Evolutionary conservation across 2,797 vertebrate species (phyloP), one percentile per base, ranked within the genome.

Genomic region (Allobates femoralis): DNA sequence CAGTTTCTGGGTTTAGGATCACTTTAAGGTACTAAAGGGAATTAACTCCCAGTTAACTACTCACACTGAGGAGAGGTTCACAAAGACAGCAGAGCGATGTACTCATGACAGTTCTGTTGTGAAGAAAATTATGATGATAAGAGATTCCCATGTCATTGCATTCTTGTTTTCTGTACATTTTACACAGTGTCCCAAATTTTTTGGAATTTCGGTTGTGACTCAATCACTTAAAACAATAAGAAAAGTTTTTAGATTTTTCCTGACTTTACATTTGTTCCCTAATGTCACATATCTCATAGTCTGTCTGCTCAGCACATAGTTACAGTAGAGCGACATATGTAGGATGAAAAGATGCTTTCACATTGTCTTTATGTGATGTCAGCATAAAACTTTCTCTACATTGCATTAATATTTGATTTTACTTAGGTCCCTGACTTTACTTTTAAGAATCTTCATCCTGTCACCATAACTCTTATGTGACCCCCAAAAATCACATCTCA

Each of bases 381-480:
- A 58, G 55, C 81, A 74, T 19, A 74, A 73, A 75, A 74, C 32
- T 18, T 37, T 58, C 32, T 32, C 51, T 19, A 32, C 53, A 62
- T 46, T 37, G 15, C 23, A 82, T 82, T 51, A 82, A 83, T 74
- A 37, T 74, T 83, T 83, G 56, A 83, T 83, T 21, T 19, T 58
- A 53, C 56, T 73, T 23, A n/a, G 30, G 51, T 26, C 66, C 34
- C 30, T 69, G 55, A 41, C 14, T 41, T 62, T 37, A 62, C 26
- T 41, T 73, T 69, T 18, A 55, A 41, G 69, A 58, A 7, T 37
- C 30, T 26, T 55, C 80, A 71, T 55, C 32, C 50, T 55, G 30
- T 58, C n/a, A 82, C 53, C 41, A 30, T 34, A 51, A 37, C 21
- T 18, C n/a, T 73, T 41, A 56, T 37, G 81, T 79, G n/a, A 23